Evolutionary conservation across 2,888 invertebrate species (phyloP).

Genomic region (Zootermopsis nevadensis): DNA sequence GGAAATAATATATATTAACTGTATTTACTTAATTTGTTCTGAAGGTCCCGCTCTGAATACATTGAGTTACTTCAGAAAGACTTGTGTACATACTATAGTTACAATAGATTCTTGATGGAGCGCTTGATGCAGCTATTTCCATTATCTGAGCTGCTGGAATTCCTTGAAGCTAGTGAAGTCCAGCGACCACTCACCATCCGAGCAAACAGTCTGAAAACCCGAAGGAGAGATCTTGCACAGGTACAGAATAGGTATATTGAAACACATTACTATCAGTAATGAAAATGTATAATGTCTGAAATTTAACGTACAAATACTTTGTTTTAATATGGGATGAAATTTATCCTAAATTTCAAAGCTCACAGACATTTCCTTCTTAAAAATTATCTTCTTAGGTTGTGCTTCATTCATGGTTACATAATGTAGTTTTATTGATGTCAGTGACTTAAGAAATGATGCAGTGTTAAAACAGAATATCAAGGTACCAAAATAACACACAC

Average conservation of each 20-base stretch:
- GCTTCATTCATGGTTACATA: too few species aligned
- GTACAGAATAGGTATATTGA: constrained; percentile 58
- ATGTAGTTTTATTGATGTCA: too few species aligned
- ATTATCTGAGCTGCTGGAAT: constrained; percentile 87
- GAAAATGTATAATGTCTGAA: neutral
- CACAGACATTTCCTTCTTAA: too few species aligned
- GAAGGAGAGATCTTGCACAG: constrained; percentile 92
- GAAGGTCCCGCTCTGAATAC: constrained; percentile 84
- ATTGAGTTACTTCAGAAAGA: constrained; percentile 82
- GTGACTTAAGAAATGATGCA: too few species aligned
- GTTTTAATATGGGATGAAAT: too few species aligned
- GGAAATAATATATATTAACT: neutral
- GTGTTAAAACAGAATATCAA: too few species aligned
- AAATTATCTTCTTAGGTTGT: too few species aligned
- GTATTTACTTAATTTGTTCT: constrained; percentile 54
- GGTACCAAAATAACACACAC: too few species aligned
- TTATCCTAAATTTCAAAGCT: too few species aligned
- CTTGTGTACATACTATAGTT: constrained; percentile 94
- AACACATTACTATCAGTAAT: neutral
- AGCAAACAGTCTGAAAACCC: constrained; percentile 93
- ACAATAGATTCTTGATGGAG: constrained; percentile 95
- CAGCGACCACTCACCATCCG: constrained; percentile 95
- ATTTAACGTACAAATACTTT: too few species aligned
- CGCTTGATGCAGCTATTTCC: constrained; percentile 91
- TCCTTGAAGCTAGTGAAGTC: constrained; percentile 95